These are phyloP conservation scores for Hanleya hanleyi DNA, from an alignment of 2,888 invertebrate genomes.

Conservation along the genomic window DNA sequence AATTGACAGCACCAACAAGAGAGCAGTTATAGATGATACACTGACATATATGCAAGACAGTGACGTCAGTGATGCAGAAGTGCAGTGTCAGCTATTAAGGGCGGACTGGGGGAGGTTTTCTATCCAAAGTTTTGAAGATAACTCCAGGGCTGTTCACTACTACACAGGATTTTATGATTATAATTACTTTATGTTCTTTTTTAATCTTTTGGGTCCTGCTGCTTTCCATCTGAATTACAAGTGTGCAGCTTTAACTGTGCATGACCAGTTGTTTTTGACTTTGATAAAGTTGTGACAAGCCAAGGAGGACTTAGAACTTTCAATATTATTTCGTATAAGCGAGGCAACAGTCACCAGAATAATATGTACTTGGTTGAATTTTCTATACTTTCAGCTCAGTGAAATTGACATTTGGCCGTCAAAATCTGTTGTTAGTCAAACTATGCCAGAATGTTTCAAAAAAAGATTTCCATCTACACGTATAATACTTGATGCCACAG, in stretches of 20 bases:
- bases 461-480: slow-evolving; percentile 38
- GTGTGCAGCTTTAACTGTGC: slow-evolving; percentile 8
- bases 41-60: not conserved
- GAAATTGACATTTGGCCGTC: slow-evolving; percentile 42
- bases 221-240: slow-evolving; percentile 14
- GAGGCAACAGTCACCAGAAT: slow-evolving; percentile 25
- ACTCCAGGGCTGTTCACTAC: slow-evolving; percentile 14
- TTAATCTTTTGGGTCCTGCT: slow-evolving; percentile 13
- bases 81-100: not conserved
- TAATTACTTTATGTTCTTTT: slow-evolving; percentile 22
- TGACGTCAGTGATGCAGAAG: no score
- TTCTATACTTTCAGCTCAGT: slow-evolving; percentile 37
- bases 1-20: not conserved
- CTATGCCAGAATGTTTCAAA: slow-evolving; percentile 38
- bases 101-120: slow-evolving; percentile 3
- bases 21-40: not conserved
- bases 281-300: slow-evolving; percentile 37
- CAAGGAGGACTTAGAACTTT: slow-evolving; percentile 38
- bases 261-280: slow-evolving; percentile 37
- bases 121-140: not conserved
- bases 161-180: slow-evolving; percentile 25
- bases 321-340: slow-evolving; percentile 29
- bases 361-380: slow-evolving; percentile 39
- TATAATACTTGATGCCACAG: slow-evolving; percentile 45
- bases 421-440: slow-evolving; percentile 18